A percentile compares a stretch with the other conserved stretches of the same genome.
Evolutionary conservation across 2,797 vertebrate genomes (phyloP).

Genomic region (Tenualosa thibaudeaui): DNA sequence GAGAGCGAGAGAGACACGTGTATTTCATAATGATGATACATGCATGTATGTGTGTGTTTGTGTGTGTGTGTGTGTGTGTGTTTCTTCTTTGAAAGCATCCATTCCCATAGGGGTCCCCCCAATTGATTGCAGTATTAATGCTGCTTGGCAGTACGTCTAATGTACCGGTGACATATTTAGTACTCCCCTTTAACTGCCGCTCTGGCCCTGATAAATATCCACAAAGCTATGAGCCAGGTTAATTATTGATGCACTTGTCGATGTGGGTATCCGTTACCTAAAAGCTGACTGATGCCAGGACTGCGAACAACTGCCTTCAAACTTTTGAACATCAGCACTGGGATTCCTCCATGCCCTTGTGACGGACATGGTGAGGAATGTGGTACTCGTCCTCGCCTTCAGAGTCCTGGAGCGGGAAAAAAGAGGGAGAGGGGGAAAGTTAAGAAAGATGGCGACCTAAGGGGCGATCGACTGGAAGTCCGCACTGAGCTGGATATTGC

Average conservation of each 20-base stretch:
- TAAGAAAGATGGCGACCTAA: background rate
- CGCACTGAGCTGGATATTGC: background rate
- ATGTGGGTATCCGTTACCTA: conserved; percentile 10
- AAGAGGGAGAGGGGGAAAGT: background rate
- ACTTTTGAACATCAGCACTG: background rate
- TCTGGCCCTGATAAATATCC: background rate
- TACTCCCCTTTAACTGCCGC: background rate
- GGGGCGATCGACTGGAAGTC: too few relatives aligned
- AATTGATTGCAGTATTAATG: conserved; percentile 24
- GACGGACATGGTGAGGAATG: background rate
- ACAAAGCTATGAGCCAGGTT: background rate
- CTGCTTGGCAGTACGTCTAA: conserved; percentile 5
- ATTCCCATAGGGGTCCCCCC: background rate
- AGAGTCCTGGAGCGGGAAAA: conserved; percentile 36
- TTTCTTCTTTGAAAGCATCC: background rate
- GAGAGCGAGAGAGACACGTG: background rate
- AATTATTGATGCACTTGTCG: background rate
- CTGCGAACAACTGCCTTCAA: too few relatives aligned
- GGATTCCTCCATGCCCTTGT: conserved; percentile 2
- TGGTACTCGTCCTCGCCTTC: conserved; percentile 31
- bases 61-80: background rate
- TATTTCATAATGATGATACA: too few relatives aligned
- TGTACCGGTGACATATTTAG: conserved; percentile 25
- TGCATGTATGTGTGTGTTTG: background rate
- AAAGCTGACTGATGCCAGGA: background rate